Evolutionary conservation across 2,113 vertebrate species (phyloP), one percentile per base, ranked within the genome.

Genomic region (Puma concolor): DNA sequence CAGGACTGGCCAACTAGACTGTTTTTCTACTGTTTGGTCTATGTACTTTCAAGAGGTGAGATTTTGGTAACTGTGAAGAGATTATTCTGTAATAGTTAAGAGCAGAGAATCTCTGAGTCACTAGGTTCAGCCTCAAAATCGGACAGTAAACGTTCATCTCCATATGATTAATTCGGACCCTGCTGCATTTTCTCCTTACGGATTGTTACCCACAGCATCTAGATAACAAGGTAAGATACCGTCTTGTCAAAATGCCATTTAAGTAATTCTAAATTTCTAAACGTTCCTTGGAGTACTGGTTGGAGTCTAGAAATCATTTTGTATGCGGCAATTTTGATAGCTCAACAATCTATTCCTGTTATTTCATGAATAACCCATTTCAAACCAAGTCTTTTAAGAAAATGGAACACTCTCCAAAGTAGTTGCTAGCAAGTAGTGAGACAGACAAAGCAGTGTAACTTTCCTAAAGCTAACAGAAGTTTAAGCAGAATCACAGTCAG

Each of bases 261-360:
- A 52, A 52, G n/a, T 50, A 27, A 90, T 64, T 95, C 44, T 60
- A 79, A 97, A 33, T 38, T 64, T 95, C 44, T 60, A 79, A 97
- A 33, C 33, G 15, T 38, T 91, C 76, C 60, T 25, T 54, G 48
- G 90, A 79, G 57, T 31, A 85, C 33, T 52, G n/a, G 64, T 11
- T 81, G 64, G 38, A 85, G 60, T 71, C 71, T 52, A n/a, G 25
- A 80, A 72, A 48, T 93, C 52, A 83, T 87, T 97, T 64, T 72
- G 48, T 19, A 93, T 7, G 64, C 7, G 9, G 33, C 13, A 52
- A 31, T 52, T 80, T 21, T 69, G 48, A 64, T 33, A 60, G 36
- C 5, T 83, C 29, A 33, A 66, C 5, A 21, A 66, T 50, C 25
- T 66, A 50, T 63, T 66, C 63, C 23, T 89, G 13, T 93, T 90